phyloP scores from a whole-genome alignment of 1,140 invertebrate species.

The Drosophila elegans region DNA sequence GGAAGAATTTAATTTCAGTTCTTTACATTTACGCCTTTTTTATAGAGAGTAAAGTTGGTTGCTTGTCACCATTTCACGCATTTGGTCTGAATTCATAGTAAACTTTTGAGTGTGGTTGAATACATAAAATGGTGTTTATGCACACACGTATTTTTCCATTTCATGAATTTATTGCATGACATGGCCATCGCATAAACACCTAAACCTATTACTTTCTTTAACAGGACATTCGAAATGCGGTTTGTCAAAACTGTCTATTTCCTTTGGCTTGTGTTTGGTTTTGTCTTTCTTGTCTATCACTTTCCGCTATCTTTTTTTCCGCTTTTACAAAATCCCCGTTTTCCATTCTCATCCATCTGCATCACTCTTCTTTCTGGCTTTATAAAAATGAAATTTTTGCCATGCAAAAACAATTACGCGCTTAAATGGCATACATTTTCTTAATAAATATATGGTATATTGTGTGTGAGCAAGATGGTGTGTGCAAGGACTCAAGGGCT shows the following conservation, averaged over 20 bases:
- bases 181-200: neutral
- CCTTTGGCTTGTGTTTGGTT: conserved; percentile 22
- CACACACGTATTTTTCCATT: no score
- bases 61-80: no score
- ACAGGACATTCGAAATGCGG: conserved; percentile 38
- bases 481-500: conserved; percentile 3
- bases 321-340: neutral
- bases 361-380: conserved; percentile 5
- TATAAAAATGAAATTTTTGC: conserved; percentile 68
- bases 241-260: conserved; percentile 34
- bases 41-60: no score
- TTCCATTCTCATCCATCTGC: conserved; percentile 11
- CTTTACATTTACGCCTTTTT: no score
- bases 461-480: neutral
- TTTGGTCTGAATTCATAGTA: no score
- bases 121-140: no score
- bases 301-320: conserved; percentile 15
- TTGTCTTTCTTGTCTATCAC: conserved; percentile 4
- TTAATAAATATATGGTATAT: conserved; percentile 67
- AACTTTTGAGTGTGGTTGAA: no score
- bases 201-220: conserved; percentile 4
- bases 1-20: no score
- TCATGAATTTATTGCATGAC: no score
- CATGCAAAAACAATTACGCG: conserved; percentile 72
- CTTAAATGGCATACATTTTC: conserved; percentile 78